Evolutionary conservation across 1,140 invertebrate species (phyloP).

Genomic region (Oncopodura yosiiana): DNA sequence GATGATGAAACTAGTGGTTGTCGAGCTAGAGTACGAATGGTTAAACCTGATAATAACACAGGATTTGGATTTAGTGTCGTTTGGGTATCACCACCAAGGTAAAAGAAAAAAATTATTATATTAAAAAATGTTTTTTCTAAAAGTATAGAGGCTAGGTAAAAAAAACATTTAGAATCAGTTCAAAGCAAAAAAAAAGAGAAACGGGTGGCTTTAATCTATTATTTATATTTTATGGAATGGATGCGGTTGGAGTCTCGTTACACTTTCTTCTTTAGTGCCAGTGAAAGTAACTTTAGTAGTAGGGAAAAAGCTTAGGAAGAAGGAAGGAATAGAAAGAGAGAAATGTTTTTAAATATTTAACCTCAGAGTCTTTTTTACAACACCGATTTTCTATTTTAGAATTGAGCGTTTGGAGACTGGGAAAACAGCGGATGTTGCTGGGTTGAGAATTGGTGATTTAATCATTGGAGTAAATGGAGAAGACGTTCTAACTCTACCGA

Average conservation of each 20-base stretch:
- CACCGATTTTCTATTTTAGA: constrained; percentile 11
- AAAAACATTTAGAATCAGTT: neutral
- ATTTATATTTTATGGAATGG: constrained; percentile 20
- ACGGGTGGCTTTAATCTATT: constrained; percentile 14
- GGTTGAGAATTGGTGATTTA: constrained; percentile 31
- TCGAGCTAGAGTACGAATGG: constrained; percentile 19
- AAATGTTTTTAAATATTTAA: constrained; percentile 30
- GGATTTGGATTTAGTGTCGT: constrained; percentile 33
- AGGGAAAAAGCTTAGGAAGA: no score
- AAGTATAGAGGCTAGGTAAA: neutral
- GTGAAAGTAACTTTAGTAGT: no score
- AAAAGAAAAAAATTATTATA: no score
- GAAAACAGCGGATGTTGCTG: constrained; percentile 28
- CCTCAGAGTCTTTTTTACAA: constrained; percentile 15
- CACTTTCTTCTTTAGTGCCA: no score
- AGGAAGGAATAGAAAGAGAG: no score
- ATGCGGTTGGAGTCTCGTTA: constrained; percentile 13
- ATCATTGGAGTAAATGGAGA: constrained; percentile 34
- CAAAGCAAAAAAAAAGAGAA: neutral
- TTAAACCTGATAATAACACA: constrained; percentile 6
- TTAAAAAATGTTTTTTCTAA: neutral
- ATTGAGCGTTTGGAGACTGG: constrained; percentile 33
- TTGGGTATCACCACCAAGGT: constrained; percentile 33
- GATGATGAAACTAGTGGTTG: constrained; percentile 21
- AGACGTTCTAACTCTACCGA: constrained; percentile 23